A percentile compares a stretch with the other conserved stretches of the same genome.
These are phyloP conservation scores for Frieseomelitta varia DNA, from an alignment of 1,140 invertebrate species.

Conservation along the genomic window DNA sequence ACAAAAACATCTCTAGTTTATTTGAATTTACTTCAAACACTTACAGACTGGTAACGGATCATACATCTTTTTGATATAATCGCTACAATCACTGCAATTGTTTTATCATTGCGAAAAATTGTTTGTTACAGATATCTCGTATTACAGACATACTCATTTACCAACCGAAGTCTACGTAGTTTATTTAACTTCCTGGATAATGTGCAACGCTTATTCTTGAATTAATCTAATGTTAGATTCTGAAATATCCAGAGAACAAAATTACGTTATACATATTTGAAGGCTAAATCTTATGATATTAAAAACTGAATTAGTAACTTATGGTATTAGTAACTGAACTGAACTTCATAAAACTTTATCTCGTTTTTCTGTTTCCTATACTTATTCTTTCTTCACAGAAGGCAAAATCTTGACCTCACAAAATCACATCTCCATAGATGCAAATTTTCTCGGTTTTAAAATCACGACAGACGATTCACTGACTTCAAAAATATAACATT, in stretches of 20 bases:
- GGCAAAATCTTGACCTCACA: too few species aligned
- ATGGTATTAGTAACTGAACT: background rate
- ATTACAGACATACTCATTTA: too few species aligned
- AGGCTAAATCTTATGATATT: too few species aligned
- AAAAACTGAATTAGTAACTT: background rate
- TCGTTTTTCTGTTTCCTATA: background rate
- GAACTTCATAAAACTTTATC: background rate
- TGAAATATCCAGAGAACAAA: background rate
- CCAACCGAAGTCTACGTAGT: background rate
- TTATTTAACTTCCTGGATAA: background rate
- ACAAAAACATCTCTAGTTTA: constrained; percentile 51
- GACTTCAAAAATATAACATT: background rate
- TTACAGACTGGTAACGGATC: constrained; percentile 15
- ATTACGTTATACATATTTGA: background rate
- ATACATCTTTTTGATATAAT: background rate
- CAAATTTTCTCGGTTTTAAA: too few species aligned
- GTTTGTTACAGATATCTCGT: too few species aligned
- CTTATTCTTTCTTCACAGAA: too few species aligned
- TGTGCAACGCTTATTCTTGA: background rate
- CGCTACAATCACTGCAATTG: too few species aligned
- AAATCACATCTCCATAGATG: too few species aligned
- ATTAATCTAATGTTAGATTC: background rate
- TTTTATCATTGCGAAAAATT: too few species aligned
- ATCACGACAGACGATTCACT: too few species aligned
- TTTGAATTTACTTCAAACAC: constrained; percentile 57